These are phyloP conservation scores for Malacoraja senta DNA, from an alignment of 2,797 vertebrate genomes.

Conservation along the genomic window DNA sequence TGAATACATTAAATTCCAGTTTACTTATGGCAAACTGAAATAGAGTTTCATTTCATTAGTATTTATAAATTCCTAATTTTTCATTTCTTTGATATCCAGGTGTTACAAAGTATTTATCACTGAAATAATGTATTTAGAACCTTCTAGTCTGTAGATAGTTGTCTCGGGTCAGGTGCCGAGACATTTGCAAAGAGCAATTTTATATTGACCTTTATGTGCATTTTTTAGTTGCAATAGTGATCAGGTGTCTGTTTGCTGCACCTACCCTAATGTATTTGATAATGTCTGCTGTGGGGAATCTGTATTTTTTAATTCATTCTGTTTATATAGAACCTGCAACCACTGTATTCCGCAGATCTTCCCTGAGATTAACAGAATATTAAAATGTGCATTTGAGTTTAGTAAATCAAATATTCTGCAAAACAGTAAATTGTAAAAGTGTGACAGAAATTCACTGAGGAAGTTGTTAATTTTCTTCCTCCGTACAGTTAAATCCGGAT, in stretches of 20 bases:
- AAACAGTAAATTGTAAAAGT: not conserved
- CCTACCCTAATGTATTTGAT: not conserved
- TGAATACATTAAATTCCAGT: not conserved
- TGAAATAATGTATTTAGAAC: not conserved
- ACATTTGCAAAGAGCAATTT: not conserved
- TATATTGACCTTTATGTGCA: not conserved
- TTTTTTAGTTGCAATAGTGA: not conserved
- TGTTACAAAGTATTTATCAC: not conserved
- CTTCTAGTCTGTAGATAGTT: not conserved
- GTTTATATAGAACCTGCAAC: too few species aligned
- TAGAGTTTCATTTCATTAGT: not conserved
- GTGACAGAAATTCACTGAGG: not conserved
- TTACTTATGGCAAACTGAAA: not conserved
- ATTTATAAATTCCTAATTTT: not conserved
- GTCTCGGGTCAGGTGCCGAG: not conserved
- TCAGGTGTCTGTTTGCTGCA: not conserved
- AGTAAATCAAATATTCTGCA: not conserved
- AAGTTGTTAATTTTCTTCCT: conserved; percentile 43
- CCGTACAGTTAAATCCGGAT: conserved; percentile 81
- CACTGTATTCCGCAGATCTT: not conserved
- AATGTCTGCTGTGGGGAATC: too few species aligned
- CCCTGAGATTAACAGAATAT: not conserved
- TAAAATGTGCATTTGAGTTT: not conserved
- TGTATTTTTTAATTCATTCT: not conserved
- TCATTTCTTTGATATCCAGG: not conserved